A percentile compares a stretch with the other conserved stretches of the same genome.
phyloP scores from a whole-genome alignment of 2,888 invertebrate genomes.

The Hyles lineata region DNA sequence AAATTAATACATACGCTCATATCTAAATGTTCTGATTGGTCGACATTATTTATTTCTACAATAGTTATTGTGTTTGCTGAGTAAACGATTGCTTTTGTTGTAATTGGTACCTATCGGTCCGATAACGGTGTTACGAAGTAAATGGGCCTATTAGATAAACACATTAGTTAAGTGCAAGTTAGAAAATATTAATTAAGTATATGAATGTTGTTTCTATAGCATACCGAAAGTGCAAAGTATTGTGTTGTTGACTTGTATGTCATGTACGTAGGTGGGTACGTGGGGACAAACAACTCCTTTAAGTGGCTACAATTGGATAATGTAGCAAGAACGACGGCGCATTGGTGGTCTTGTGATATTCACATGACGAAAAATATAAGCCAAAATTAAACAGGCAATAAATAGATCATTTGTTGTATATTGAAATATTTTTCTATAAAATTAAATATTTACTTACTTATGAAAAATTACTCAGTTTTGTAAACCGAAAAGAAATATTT shows the following conservation, averaged over 20 bases:
- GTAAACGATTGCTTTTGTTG: slow-evolving; percentile 66
- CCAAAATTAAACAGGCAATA: neutral
- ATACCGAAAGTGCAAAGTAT: slow-evolving; percentile 3
- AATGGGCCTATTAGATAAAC: slow-evolving; percentile 43
- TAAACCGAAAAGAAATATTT: too few species aligned
- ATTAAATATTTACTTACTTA: too few species aligned
- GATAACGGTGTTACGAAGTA: slow-evolving; percentile 45
- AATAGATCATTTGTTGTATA: neutral
- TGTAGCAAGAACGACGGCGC: slow-evolving; percentile 42
- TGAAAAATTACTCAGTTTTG: too few species aligned
- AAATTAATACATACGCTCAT: slow-evolving; percentile 53
- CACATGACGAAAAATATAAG: slow-evolving; percentile 29
- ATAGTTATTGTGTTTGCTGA: slow-evolving; percentile 58
- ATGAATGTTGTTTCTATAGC: neutral
- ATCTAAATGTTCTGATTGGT: slow-evolving; percentile 75
- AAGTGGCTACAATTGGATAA: slow-evolving; percentile 57
- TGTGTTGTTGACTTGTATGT: neutral
- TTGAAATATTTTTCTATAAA: too few species aligned
- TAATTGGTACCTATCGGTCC: slow-evolving; percentile 36
- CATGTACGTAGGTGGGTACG: slow-evolving; percentile 23
- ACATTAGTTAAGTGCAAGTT: slow-evolving; percentile 13
- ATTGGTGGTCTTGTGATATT: slow-evolving; percentile 39
- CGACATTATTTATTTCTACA: slow-evolving; percentile 67
- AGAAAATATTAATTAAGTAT: neutral
- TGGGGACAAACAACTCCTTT: slow-evolving; percentile 38